phyloP scores from a whole-genome alignment of 1,140 invertebrate genomes.

The Triops cancriformis region DNA sequence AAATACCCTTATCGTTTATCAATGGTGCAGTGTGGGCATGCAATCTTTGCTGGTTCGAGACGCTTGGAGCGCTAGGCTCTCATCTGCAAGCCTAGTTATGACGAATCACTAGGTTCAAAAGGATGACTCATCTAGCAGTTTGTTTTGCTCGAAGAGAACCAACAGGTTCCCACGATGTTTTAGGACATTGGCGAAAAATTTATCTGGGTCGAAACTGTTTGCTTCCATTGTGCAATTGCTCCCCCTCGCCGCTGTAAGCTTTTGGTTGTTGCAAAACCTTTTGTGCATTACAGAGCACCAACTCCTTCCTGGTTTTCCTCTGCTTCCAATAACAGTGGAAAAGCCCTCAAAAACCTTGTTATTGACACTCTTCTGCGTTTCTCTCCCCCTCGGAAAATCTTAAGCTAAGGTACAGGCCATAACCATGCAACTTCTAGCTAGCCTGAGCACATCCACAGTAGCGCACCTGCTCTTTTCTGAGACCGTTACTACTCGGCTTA shows the following conservation, averaged over 20 bases:
- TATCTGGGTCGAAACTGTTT: neutral
- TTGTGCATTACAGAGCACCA: neutral
- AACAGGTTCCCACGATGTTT: neutral
- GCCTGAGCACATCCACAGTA: neutral
- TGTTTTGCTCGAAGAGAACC: neutral
- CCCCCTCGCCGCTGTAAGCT: neutral
- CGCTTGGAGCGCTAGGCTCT: too few relatives aligned
- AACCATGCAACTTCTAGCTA: neutral
- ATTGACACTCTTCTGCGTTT: constrained; percentile 4
- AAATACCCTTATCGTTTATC: too few relatives aligned
- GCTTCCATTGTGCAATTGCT: neutral
- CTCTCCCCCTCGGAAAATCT: neutral
- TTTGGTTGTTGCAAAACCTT: constrained; percentile 3
- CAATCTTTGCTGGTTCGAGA: too few relatives aligned
- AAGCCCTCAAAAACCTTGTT: neutral
- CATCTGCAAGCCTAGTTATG: too few relatives aligned
- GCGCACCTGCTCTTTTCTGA: neutral
- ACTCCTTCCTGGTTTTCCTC: constrained; percentile 5
- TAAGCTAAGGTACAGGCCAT: neutral
- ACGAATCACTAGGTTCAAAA: too few relatives aligned
- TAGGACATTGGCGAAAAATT: neutral
- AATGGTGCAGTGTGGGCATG: too few relatives aligned
- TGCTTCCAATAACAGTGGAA: neutral
- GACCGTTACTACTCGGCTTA: constrained; percentile 6
- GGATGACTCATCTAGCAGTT: too few relatives aligned